Evolutionary conservation across 1,140 invertebrate genomes (phyloP).

Genomic region (Nilaparvata lugens): DNA sequence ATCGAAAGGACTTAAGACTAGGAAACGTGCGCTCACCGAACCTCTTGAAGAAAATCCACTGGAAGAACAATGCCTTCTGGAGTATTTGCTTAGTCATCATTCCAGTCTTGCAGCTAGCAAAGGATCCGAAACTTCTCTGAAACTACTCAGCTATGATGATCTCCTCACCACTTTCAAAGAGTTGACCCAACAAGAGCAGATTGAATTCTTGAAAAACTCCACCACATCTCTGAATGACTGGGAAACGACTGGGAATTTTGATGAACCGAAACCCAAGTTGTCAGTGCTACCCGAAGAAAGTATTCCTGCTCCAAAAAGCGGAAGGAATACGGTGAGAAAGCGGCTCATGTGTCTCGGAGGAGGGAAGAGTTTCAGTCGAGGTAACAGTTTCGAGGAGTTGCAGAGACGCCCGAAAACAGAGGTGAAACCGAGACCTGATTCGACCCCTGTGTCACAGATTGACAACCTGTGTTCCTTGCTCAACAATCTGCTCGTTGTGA

Average conservation of each 20-base stretch:
- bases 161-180: constrained; percentile 25
- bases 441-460: constrained; percentile 12
- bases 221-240: constrained; percentile 8
- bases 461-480: constrained; percentile 28
- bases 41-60: constrained; percentile 25
- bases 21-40: constrained; percentile 20
- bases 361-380: constrained; percentile 7
- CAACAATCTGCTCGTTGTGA: constrained; percentile 36
- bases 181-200: constrained; percentile 14
- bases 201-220: constrained; percentile 12
- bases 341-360: neutral
- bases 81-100: constrained; percentile 21
- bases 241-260: neutral
- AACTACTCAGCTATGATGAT: constrained; percentile 28
- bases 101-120: constrained; percentile 6
- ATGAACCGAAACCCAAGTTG: constrained; percentile 9
- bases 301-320: neutral
- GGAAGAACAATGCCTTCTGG: constrained; percentile 26
- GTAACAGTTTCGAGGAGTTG: constrained; percentile 12
- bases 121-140: constrained; percentile 14
- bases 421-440: constrained; percentile 15
- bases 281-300: constrained; percentile 28
- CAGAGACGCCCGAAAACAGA: constrained; percentile 3
- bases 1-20: constrained; percentile 9
- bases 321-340: constrained; percentile 8